Percentiles rank a stretch among this genome's conserved stretches.
Conservation (phyloP, 2,797 vertebrate species). For the Limosa lapponica region DNA sequence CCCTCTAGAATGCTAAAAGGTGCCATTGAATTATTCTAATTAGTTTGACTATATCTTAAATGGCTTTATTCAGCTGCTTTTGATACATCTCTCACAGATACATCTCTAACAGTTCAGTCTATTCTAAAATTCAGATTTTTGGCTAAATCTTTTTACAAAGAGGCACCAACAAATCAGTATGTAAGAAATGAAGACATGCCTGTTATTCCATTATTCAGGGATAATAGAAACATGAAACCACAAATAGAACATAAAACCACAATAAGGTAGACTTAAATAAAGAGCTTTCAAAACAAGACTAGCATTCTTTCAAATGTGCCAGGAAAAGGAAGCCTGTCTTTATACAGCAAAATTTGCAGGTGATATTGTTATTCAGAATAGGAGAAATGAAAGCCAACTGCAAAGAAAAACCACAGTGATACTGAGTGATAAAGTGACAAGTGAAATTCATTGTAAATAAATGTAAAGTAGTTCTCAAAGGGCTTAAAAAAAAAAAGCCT, state of each 20-base stretch:
- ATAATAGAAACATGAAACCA: background rate
- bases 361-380: background rate
- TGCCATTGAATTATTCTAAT: background rate
- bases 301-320: background rate
- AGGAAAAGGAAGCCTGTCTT: background rate
- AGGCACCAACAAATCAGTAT: background rate
- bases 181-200: background rate
- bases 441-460: background rate
- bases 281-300: background rate
- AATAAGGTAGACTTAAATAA: background rate
- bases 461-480: background rate
- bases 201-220: background rate
- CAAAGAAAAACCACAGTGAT: background rate
- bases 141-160: background rate
- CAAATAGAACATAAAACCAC: background rate
- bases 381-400: background rate
- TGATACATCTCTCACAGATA: background rate
- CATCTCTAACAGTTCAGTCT: background rate
- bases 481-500: background rate
- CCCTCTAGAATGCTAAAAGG: background rate
- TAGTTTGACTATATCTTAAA: background rate
- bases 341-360: background rate
- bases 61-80: background rate
- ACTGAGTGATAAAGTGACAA: background rate
- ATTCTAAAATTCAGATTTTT: background rate